Conservation (phyloP, 2,797 vertebrate genomes). For the Cuculus canorus region DNA sequence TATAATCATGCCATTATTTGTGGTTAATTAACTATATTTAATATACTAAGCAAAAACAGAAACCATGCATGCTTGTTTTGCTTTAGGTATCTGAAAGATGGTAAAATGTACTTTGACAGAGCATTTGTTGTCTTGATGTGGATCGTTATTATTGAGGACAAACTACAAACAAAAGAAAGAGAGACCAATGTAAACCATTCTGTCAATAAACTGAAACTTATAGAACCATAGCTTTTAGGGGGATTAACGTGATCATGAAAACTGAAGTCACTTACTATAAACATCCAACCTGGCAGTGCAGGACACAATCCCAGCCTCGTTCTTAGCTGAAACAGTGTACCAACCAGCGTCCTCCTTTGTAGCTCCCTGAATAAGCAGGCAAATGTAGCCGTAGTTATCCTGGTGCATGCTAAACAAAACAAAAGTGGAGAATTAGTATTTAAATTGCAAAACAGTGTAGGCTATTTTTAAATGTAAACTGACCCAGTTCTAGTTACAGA, state of each 20-base stretch:
- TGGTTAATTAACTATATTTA: slow-evolving; percentile 35
- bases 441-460: neutral
- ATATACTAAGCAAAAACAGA: slow-evolving; percentile 1
- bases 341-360: slow-evolving; percentile 95
- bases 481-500: neutral
- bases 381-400: slow-evolving; percentile 96
- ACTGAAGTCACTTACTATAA: slow-evolving; percentile 82
- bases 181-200: slow-evolving; percentile 69
- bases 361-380: slow-evolving; percentile 97
- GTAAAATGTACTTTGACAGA: slow-evolving; percentile 73
- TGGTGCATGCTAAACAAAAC: slow-evolving; percentile 91
- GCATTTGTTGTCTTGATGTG: slow-evolving; percentile 73
- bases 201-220: neutral
- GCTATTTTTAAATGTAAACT: slow-evolving; percentile 22
- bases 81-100: slow-evolving; percentile 56
- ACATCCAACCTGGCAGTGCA: slow-evolving; percentile 95
- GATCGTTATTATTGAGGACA: slow-evolving; percentile 76
- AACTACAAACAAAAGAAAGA: slow-evolving; percentile 78
- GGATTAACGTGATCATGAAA: neutral
- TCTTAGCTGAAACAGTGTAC: slow-evolving; percentile 98
- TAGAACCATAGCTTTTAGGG: neutral
- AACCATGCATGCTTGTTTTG: slow-evolving; percentile 64
- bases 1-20: slow-evolving; percentile 33
- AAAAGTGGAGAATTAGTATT: neutral
- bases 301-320: slow-evolving; percentile 95